Evolutionary conservation across 2,113 vertebrate genomes (phyloP).

Genomic region (Myiopsitta monachus): DNA sequence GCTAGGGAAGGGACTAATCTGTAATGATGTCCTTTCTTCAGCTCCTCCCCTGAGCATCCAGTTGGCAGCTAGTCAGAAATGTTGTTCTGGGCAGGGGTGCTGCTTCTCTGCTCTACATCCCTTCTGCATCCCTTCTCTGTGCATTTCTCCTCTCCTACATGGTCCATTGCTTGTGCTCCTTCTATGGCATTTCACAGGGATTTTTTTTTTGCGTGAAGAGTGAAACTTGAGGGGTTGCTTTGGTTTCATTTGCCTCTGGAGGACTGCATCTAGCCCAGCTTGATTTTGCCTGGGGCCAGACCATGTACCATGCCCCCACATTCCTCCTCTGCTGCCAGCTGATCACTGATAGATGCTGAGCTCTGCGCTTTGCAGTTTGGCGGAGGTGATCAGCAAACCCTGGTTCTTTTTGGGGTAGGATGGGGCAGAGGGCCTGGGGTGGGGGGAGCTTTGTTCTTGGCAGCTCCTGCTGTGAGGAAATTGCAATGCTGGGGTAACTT

Average conservation of each 20-base stretch:
- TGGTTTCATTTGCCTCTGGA: neutral
- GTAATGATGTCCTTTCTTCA: neutral
- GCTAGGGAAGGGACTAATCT: neutral
- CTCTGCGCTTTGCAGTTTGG: neutral
- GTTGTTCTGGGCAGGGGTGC: neutral
- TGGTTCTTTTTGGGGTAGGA: neutral
- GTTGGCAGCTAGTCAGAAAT: neutral
- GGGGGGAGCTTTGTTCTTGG: neutral
- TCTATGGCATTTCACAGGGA: neutral
- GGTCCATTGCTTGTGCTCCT: neutral
- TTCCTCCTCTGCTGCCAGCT: neutral
- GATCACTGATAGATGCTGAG: neutral
- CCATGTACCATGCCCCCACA: fast-evolving
- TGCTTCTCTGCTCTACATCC: neutral
- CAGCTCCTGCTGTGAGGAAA: neutral
- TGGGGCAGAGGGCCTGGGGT: neutral
- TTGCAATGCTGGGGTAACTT: neutral
- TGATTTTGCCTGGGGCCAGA: neutral
- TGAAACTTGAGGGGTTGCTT: neutral
- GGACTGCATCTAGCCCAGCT: neutral
- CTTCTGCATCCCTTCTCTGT: neutral
- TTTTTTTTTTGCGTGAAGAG: neutral
- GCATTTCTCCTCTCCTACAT: fast-evolving
- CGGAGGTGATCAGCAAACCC: neutral
- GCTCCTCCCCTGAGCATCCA: neutral